A percentile compares a stretch with the other conserved stretches of the same genome.
These are phyloP conservation scores for Xanthostigma xanthostigma DNA, from an alignment of 2,888 invertebrate genomes.

Conservation along the genomic window DNA sequence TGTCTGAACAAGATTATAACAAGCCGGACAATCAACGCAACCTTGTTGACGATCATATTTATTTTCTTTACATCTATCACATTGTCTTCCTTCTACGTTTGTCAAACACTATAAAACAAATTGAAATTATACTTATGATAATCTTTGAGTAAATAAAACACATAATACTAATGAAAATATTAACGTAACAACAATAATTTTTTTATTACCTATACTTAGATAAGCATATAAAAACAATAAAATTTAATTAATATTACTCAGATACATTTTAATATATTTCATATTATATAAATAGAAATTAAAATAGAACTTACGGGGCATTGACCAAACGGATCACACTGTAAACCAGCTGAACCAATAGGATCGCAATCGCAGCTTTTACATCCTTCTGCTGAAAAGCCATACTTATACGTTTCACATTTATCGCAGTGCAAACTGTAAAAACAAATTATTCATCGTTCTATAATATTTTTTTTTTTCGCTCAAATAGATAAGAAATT, in stretches of 20 bases:
- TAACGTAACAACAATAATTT: no score
- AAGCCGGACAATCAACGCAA: conserved; percentile 82
- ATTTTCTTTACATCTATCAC: conserved; percentile 95
- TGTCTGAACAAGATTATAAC: conserved; percentile 87
- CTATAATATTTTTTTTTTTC: neutral
- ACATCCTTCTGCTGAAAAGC: conserved; percentile 69
- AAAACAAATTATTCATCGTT: conserved; percentile 8
- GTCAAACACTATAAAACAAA: conserved; percentile 38
- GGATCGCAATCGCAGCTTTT: conserved; percentile 76
- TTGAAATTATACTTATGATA: neutral
- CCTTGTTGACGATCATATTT: conserved; percentile 83
- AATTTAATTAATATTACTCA: no score
- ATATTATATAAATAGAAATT: neutral
- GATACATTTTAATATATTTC: no score
- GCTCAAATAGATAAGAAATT: no score
- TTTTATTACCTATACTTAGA: no score
- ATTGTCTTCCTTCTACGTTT: conserved; percentile 84
- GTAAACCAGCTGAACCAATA: conserved; percentile 74
- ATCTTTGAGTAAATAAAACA: neutral
- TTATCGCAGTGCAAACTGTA: conserved; percentile 56
- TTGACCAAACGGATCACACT: conserved; percentile 77
- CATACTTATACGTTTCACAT: conserved; percentile 66
- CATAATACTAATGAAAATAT: neutral
- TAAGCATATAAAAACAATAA: no score
- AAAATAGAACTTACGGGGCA: conserved; percentile 44